A percentile compares a stretch with the other conserved stretches of the same genome.
Conservation (phyloP, 53 echinoderm and acorn worm species). For the Holothuria leucospilota region DNA sequence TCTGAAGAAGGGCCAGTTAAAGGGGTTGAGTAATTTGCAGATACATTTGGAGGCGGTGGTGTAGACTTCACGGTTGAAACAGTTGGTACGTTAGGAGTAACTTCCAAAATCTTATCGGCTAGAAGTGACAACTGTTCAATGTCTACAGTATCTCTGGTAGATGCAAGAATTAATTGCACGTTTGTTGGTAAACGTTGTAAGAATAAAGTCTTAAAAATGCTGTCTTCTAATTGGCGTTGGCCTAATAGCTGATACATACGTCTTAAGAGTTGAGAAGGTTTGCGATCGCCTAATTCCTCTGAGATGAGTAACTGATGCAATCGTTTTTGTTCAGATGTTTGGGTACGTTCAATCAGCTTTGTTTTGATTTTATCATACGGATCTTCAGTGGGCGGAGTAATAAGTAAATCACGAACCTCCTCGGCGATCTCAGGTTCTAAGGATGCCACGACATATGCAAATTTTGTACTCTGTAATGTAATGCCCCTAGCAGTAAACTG, state of each 20-base stretch:
- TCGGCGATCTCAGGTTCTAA: not conserved
- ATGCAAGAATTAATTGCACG: constrained; percentile 30
- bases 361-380: not conserved
- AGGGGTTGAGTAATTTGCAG: too few species aligned
- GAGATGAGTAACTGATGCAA: not conserved
- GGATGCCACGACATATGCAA: not conserved
- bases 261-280: not conserved
- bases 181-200: not conserved
- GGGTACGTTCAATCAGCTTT: not conserved
- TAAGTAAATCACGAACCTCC: not conserved
- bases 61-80: not conserved
- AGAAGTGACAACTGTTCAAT: constrained; percentile 29
- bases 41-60: not conserved
- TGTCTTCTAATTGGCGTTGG: not conserved
- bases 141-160: not conserved
- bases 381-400: not conserved
- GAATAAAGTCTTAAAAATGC: constrained; percentile 8
- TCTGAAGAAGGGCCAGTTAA: not conserved
- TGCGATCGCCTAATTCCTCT: not conserved
- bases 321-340: too few species aligned
- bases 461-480: not conserved
- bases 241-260: constrained; percentile 19
- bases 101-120: constrained; percentile 36
- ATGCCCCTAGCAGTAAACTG: not conserved
- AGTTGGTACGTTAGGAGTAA: not conserved